Evolutionary conservation across 2,113 vertebrate genomes (phyloP).

Genomic region (Tretioscincus oriximinensis): DNA sequence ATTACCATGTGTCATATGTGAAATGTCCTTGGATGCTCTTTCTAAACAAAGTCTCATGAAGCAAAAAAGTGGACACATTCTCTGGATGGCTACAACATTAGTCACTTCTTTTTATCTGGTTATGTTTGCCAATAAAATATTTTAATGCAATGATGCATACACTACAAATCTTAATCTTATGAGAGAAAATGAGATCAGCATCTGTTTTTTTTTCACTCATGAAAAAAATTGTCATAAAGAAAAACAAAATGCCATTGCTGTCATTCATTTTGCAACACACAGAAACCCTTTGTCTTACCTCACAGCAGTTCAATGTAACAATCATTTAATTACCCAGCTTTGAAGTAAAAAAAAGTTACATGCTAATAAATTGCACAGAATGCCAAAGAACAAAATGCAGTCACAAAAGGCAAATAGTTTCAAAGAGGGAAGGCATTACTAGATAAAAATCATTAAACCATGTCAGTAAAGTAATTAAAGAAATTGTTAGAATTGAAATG

Average conservation of each 20-base stretch:
- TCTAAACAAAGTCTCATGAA: too few relatives aligned
- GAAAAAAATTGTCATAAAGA: not conserved
- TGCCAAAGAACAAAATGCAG: constrained; percentile 8
- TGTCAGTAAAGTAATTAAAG: constrained; percentile 35
- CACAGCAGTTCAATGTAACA: constrained; percentile 15
- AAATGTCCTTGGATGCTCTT: too few relatives aligned
- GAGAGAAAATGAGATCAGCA: constrained; percentile 1
- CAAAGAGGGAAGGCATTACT: constrained; percentile 8
- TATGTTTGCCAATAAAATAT: not conserved
- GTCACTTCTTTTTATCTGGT: not conserved
- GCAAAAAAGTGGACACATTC: too few relatives aligned
- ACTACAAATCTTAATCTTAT: not conserved
- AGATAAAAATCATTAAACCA: constrained; percentile 27
- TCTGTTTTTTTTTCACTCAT: constrained; percentile 30
- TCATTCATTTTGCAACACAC: not conserved
- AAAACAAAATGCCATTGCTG: not conserved
- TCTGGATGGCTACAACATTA: too few relatives aligned
- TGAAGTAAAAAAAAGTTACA: constrained; percentile 29
- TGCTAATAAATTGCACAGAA: constrained; percentile 16
- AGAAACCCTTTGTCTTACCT: constrained; percentile 6
- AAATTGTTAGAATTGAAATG: constrained; percentile 25
- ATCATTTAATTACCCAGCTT: constrained; percentile 38
- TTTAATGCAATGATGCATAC: not conserved
- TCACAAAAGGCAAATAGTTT: constrained; percentile 9
- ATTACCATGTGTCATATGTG: too few relatives aligned